phyloP scores from a whole-genome alignment of 2,888 invertebrate species.

The Nomada fucata region DNA sequence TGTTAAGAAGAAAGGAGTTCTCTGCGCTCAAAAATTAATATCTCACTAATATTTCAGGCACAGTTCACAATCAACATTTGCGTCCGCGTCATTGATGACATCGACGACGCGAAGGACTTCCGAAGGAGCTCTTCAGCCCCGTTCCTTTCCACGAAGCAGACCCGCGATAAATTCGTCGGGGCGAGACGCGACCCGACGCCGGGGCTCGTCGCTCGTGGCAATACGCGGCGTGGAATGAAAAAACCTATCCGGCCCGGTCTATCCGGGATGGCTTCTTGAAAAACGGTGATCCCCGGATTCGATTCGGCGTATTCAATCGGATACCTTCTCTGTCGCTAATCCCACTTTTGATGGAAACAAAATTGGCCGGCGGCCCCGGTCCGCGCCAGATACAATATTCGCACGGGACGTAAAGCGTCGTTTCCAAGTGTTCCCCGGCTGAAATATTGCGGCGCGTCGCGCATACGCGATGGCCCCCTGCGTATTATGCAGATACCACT shows the following conservation, averaged over 20 bases:
- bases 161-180: constrained; percentile 5
- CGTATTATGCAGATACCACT: constrained; percentile 66
- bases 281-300: constrained; percentile 58
- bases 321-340: constrained; percentile 50
- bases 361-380: constrained; percentile 45
- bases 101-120: no score
- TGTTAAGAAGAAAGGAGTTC: no score
- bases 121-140: no score
- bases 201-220: not conserved
- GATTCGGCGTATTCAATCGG: constrained; percentile 56
- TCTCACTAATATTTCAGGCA: no score
- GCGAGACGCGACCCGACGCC: not conserved
- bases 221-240: constrained; percentile 1
- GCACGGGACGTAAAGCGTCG: constrained; percentile 41
- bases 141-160: no score
- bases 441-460: constrained; percentile 63
- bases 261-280: constrained; percentile 46
- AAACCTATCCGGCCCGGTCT: not conserved
- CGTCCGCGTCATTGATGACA: no score
- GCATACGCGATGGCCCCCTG: constrained; percentile 43
- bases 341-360: constrained; percentile 59
- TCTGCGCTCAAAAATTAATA: no score
- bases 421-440: constrained; percentile 48
- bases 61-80: no score
- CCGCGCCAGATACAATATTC: constrained; percentile 44